These are phyloP conservation scores for Polydrusus cervinus DNA, from an alignment of 2,888 invertebrate species.

Conservation along the genomic window DNA sequence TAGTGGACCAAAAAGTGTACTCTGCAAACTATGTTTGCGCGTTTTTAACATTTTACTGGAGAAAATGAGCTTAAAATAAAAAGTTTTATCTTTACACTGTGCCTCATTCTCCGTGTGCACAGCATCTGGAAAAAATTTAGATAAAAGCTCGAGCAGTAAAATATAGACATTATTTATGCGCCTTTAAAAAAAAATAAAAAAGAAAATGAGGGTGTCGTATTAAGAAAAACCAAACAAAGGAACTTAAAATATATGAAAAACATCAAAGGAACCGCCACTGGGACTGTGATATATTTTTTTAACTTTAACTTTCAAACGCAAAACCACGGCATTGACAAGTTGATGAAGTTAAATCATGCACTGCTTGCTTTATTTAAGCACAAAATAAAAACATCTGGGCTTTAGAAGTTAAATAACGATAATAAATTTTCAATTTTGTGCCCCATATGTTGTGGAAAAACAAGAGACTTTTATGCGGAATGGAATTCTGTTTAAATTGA, in stretches of 20 bases:
- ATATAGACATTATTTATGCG: constrained; percentile 11
- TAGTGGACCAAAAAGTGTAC: too few species aligned
- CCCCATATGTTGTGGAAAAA: constrained; percentile 7
- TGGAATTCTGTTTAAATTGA: background rate
- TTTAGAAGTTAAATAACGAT: constrained; percentile 22
- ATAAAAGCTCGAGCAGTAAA: constrained; percentile 12
- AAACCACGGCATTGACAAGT: constrained; percentile 21
- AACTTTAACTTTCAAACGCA: constrained; percentile 10
- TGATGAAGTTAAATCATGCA: constrained; percentile 25
- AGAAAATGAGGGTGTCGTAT: background rate
- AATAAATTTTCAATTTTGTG: background rate
- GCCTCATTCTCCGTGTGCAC: background rate
- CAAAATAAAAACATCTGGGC: constrained; percentile 31
- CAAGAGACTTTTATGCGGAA: background rate
- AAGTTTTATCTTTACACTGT: background rate
- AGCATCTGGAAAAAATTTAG: constrained; percentile 31
- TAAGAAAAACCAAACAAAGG: constrained; percentile 17
- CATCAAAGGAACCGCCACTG: constrained; percentile 4
- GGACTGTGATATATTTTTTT: background rate
- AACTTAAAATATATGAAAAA: background rate
- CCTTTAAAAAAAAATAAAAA: background rate
- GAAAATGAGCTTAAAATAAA: background rate
- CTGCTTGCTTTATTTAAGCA: constrained; percentile 16
- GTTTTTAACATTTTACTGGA: too few species aligned
- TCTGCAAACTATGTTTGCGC: too few species aligned